Evolutionary conservation across 2,888 invertebrate species (phyloP), one percentile per base, ranked within the genome.

Genomic region (Aleiodes leptofemur): DNA sequence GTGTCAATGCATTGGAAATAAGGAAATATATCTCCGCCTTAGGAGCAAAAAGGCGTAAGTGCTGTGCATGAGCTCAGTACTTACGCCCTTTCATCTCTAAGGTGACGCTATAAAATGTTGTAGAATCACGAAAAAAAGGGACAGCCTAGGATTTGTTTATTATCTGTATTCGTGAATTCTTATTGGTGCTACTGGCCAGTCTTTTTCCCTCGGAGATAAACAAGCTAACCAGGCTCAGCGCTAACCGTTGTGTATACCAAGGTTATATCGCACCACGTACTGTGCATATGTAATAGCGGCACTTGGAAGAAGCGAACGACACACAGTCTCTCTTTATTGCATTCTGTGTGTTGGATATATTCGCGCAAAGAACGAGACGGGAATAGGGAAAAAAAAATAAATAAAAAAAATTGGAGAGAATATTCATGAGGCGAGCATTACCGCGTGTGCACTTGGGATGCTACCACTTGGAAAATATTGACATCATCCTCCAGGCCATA

Each of bases 271-370:
- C 16, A 16, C 51, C 38, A 64, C 55, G 55, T 61, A 55, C 23
- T 55, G 51, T 72, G 72, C 51, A 72, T 66, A 66, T 72, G 64
- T 55, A 72, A 72, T 72, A 51, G 23, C n/a, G 38, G 43, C 34
- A 51, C 61, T 16, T 38, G 23, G 48, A 23, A 23, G 31, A 38
- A 9, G 43, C 43, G 9, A 43, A 43, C 43, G 8, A 8, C 43
- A 43, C 7, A 7, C 43, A 7, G 7, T 9, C 43, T 43, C 43
- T 43, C 43, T 43, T 43, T 43, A 43, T 43, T 43, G 43, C 43
- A 9, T 43, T 9, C 9, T 23, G 8, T 23, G 8, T 43, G 43
- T 43, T 8, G 43, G 43, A 9, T 43, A 11, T 8, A 43, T 43
- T 5, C 5, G 38, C 43, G 11, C 7, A 11, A 7, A 8, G 9